These are phyloP conservation scores for Bellardia bayeri DNA, from an alignment of 2,888 invertebrate genomes.

Conservation along the genomic window DNA sequence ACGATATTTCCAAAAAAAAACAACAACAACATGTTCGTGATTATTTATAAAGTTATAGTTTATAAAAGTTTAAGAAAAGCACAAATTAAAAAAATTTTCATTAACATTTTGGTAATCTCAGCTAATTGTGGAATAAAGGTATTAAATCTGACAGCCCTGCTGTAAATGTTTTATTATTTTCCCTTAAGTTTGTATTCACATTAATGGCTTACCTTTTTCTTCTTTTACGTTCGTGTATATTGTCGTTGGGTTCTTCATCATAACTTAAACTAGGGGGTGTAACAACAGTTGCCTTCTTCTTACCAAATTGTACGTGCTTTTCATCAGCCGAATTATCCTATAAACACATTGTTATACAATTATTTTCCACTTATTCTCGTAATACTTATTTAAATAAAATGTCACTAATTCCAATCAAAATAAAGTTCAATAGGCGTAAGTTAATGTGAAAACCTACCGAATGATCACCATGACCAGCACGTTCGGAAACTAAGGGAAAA, in stretches of 20 bases:
- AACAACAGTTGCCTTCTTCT: constrained; percentile 82
- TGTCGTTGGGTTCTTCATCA: constrained; percentile 83
- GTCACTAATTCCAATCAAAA: background rate
- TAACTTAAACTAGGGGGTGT: constrained; percentile 81
- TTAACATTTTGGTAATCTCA: background rate
- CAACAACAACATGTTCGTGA: no score
- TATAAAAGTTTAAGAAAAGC: no score
- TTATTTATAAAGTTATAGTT: no score
- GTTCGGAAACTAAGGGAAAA: constrained; percentile 84
- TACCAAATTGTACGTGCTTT: constrained; percentile 85
- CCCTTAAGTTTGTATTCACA: background rate
- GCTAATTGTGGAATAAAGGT: background rate
- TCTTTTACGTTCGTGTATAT: constrained; percentile 85
- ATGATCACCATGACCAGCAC: constrained; percentile 84
- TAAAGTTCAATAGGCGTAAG: background rate
- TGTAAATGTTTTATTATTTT: background rate
- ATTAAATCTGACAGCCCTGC: background rate
- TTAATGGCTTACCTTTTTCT: constrained; percentile 83
- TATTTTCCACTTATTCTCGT: background rate
- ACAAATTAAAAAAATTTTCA: background rate
- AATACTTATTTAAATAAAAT: background rate
- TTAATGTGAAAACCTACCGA: constrained; percentile 77
- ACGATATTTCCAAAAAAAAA: no score
- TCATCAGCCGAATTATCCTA: constrained; percentile 83
- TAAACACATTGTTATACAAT: constrained; percentile 14